Evolutionary conservation across 1,140 invertebrate genomes (phyloP), one percentile per base, ranked within the genome.

Genomic region (Phortica variegata): DNA sequence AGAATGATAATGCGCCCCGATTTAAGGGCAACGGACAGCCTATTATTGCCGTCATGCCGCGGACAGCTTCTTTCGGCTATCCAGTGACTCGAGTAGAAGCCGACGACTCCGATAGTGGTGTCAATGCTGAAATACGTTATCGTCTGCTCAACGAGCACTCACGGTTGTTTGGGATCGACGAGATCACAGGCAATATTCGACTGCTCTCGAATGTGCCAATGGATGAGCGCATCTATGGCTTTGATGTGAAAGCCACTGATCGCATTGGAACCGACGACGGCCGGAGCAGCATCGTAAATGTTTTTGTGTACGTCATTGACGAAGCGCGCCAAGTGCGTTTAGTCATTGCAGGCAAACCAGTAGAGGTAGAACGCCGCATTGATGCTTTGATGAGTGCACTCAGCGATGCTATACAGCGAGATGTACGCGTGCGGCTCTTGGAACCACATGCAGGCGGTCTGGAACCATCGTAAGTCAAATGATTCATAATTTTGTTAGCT

Each of bases 161-260:
- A 1, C 78, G 79, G 1, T 79, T 88, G 15, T 91, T 93, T 62
- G 82, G 85, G 47, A 85, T 91, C 47, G 88, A 91, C 72, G 81
- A 88, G 3, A 63, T 84, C 0, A 85, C 81, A 16, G 90, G 89
- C 5, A 83, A 86, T 56, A 84, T 93, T 13, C 79, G 87, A n/a
- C 82, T 87, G 0, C 80, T 89, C 15, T 49, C 45, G 0, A 54
- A 61, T 20, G 42, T 65, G 12, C 82, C 84, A 23, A 84, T 87
- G 49, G 84, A 84, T 12, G 87, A 88, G 3, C 79, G 83, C 49
- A 85, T 91, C 29, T 91, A 87, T 61, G 87, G 87, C 3, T 91
- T 92, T 61, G 89, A 92, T 77, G 89, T 93, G n/a, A 90, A 90
- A 76, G 90, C 90, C 3, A 91, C 88, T 0, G 90, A 93, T 65